Base-by-base conservation (phyloP, 2,888 invertebrate species). In the Theretra japonica region DNA sequence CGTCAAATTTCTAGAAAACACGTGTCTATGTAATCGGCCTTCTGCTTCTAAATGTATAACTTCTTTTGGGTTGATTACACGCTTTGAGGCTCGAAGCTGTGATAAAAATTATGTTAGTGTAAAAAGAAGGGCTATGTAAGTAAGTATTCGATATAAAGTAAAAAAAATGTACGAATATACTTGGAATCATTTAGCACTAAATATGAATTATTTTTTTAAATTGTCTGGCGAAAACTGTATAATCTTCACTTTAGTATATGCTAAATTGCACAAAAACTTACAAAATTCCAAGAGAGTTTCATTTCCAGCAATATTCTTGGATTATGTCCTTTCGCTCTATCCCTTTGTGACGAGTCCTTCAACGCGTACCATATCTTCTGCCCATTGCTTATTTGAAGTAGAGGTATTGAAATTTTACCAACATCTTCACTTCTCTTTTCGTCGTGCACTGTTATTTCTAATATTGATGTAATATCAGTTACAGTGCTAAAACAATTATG, bases 381-480 rank as follows among this genome's bases (percentile, higher is more conserved):
- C 0, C 97, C 97, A 86, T 97, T 98, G 76, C 96, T 95, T 80
- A 99, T 97, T 83, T 96, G 95, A 69, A 99, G 91, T 73, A 99
- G 90, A 0, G 99, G 99, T 83, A 99, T 97, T 17, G 96, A 96
- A 7, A 99, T 94, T 92, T 97, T 98, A 41, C 99, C 99, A 19
- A 99, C 94, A 87, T 99, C 99, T 90, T 99, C 99, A 7, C 97
- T 97, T 89, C 98, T 99, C 89, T 98, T 99, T 90, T 99, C 99
- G 86, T 99, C 99, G 84, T 96, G 98, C 2, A 99, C 97, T 0
- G 98, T 98, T 53, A 99, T 95, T 88, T 99, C 98, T 78, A 99
- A 90, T 65, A 98, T 96, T 71, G 98, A 97, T 82, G 99, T 99
- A 70, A 99, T 97, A 86, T 99, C 99, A 83, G 97, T 97, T 19